phyloP scores from a whole-genome alignment of 2,113 vertebrate species.

The Coptodon rendalli region DNA sequence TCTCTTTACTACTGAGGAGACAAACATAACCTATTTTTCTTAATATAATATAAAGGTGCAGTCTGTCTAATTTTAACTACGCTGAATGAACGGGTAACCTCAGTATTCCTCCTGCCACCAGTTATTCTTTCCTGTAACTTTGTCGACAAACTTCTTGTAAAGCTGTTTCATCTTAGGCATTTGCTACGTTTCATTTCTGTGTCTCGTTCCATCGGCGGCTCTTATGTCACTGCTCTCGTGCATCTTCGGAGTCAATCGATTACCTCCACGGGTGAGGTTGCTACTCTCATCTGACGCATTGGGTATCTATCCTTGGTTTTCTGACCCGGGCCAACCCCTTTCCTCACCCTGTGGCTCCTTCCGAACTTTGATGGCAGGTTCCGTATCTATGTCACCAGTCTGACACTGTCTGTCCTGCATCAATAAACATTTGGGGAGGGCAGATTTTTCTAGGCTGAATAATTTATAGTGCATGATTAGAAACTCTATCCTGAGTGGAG shows the following conservation, averaged over 20 bases:
- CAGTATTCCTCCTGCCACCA: background rate
- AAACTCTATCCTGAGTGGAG: constrained; percentile 75
- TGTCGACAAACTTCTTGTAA: constrained; percentile 13
- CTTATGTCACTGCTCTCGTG: constrained; percentile 21
- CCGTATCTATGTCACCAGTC: constrained; percentile 69
- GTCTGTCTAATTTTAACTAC: background rate
- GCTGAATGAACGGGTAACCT: background rate
- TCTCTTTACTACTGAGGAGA: constrained; percentile 44
- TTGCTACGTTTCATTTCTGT: constrained; percentile 29
- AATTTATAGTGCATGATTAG: constrained; percentile 79
- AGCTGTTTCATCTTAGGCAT: constrained; percentile 28
- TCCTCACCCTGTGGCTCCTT: constrained; percentile 41
- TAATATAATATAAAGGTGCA: constrained; percentile 10
- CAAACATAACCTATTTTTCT: constrained; percentile 28
- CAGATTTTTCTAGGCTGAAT: constrained; percentile 77
- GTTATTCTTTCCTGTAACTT: constrained; percentile 18
- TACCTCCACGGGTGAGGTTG: constrained; percentile 35
- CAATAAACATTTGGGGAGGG: constrained; percentile 84
- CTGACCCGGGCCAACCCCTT: constrained; percentile 51
- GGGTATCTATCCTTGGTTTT: constrained; percentile 44
- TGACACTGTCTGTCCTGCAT: constrained; percentile 69
- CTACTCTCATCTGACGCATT: constrained; percentile 38
- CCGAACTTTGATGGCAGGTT: constrained; percentile 78
- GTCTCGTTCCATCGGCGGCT: background rate
- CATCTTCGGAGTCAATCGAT: constrained; percentile 63